Evolutionary conservation across 2,888 invertebrate genomes (phyloP).

Genomic region (Ophion slaviceki): DNA sequence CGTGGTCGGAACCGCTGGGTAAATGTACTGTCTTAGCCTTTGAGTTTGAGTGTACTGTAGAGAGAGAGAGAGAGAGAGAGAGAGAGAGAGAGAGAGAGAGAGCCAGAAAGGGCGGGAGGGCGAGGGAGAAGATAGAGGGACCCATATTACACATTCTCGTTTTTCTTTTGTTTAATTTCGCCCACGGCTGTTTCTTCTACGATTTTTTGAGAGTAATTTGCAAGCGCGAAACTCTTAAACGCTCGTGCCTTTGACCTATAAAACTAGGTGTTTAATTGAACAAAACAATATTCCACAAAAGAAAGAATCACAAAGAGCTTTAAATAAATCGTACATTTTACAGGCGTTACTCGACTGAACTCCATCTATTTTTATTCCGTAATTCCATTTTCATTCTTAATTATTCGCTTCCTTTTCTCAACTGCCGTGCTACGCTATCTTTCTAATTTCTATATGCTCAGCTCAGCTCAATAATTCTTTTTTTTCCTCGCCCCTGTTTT

Average conservation of each 20-base stretch:
- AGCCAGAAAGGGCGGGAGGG: too few species aligned
- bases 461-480: neutral
- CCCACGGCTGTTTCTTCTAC: too few species aligned
- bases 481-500: neutral
- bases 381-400: neutral
- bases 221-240: neutral
- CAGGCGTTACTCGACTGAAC: neutral
- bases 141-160: too few species aligned
- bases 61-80: too few species aligned
- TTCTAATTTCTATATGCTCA: neutral
- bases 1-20: neutral
- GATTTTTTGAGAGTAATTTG: neutral
- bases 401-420: neutral
- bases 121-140: too few species aligned
- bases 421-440: neutral
- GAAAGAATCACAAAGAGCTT: slow-evolving; percentile 2
- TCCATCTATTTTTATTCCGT: neutral
- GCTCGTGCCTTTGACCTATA: slow-evolving; percentile 23
- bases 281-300: slow-evolving; percentile 22
- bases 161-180: too few species aligned
- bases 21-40: neutral
- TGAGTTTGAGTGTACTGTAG: too few species aligned
- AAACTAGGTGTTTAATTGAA: slow-evolving; percentile 46
- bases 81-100: too few species aligned
- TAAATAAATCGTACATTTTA: neutral